Evolutionary conservation across 2,113 vertebrate species (phyloP).

Genomic region (Peromyscus maniculatus): DNA sequence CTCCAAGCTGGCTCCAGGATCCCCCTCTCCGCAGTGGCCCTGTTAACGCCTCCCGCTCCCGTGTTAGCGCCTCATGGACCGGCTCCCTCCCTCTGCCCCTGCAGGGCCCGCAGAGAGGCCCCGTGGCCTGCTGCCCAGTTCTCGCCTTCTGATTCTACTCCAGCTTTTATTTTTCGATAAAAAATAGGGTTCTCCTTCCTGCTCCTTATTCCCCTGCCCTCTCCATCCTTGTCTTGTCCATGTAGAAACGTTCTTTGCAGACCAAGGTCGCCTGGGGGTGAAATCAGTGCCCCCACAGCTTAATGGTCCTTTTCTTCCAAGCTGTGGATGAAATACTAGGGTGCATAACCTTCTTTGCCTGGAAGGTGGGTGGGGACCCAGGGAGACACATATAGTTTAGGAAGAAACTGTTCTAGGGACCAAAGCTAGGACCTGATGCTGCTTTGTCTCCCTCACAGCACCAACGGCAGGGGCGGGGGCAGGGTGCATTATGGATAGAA

Average conservation of each 20-base stretch:
- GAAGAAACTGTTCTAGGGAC: background rate
- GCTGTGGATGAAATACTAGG: background rate
- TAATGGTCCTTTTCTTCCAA: background rate
- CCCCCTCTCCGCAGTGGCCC: constrained; percentile 52
- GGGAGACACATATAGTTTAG: background rate
- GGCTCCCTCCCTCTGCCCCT: constrained; percentile 12
- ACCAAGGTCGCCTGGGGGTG: background rate
- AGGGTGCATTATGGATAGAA: accelerated
- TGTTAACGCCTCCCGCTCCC: constrained; percentile 71
- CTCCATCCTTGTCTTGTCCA: background rate
- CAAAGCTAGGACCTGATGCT: background rate
- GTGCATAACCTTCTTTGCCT: background rate
- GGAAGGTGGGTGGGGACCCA: background rate
- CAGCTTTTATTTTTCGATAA: constrained; percentile 24
- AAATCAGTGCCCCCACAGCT: background rate
- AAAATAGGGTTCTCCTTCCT: background rate
- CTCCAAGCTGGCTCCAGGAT: constrained; percentile 43
- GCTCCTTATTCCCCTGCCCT: background rate
- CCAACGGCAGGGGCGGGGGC: accelerated
- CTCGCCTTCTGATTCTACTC: background rate
- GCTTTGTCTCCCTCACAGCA: too few relatives aligned
- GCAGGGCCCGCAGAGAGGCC: constrained; percentile 52
- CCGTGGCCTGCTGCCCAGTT: constrained; percentile 71
- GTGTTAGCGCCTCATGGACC: constrained; percentile 78
- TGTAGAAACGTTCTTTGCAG: background rate